Conservation (phyloP, 2,797 vertebrate genomes). For the Decapterus maruadsi region DNA sequence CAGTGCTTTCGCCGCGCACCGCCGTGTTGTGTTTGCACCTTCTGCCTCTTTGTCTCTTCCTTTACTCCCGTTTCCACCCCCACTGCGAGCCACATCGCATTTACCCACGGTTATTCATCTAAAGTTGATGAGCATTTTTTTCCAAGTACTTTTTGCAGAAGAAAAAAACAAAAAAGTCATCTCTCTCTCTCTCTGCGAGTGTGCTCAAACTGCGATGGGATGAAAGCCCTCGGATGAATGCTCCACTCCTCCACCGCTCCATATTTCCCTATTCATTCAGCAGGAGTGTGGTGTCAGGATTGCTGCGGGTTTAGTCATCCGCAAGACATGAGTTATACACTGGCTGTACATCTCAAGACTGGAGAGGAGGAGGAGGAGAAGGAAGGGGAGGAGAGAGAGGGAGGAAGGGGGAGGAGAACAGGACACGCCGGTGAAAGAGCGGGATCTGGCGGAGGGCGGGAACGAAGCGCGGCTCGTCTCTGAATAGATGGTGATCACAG, state of each 20-base stretch:
- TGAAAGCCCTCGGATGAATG: slow-evolving; percentile 64
- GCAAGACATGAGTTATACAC: slow-evolving; percentile 38
- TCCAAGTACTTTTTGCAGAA: slow-evolving; percentile 28
- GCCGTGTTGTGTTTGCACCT: slow-evolving; percentile 31
- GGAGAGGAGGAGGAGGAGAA: slow-evolving; percentile 13
- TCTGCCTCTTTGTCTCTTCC: slow-evolving; percentile 19
- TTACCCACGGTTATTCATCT: slow-evolving; percentile 59
- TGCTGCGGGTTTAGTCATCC: slow-evolving; percentile 61
- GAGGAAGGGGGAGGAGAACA: slow-evolving; percentile 66
- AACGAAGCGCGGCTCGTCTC: slow-evolving; percentile 25
- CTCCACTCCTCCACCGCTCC: slow-evolving; percentile 52
- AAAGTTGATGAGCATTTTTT: slow-evolving; percentile 62
- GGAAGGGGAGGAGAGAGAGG: slow-evolving; percentile 49
- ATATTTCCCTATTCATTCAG: slow-evolving; percentile 67
- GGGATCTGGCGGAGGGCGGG: slow-evolving; percentile 56
- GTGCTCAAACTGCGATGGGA: slow-evolving; percentile 14
- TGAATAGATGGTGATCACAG: slow-evolving; percentile 58
- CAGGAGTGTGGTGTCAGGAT: slow-evolving; percentile 41
- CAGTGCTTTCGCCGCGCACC: slow-evolving; percentile 2
- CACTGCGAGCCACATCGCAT: slow-evolving; percentile 20
- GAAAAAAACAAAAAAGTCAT: slow-evolving; percentile 32
- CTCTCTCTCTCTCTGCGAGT: slow-evolving; percentile 4
- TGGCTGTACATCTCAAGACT: slow-evolving; percentile 41
- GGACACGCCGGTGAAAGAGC: slow-evolving; percentile 62
- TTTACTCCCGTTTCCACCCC: slow-evolving; percentile 20